A percentile compares a stretch with the other conserved stretches of the same genome.
Conservation (phyloP, 2,888 invertebrate genomes). For the Drosophila cyrtoloma region DNA sequence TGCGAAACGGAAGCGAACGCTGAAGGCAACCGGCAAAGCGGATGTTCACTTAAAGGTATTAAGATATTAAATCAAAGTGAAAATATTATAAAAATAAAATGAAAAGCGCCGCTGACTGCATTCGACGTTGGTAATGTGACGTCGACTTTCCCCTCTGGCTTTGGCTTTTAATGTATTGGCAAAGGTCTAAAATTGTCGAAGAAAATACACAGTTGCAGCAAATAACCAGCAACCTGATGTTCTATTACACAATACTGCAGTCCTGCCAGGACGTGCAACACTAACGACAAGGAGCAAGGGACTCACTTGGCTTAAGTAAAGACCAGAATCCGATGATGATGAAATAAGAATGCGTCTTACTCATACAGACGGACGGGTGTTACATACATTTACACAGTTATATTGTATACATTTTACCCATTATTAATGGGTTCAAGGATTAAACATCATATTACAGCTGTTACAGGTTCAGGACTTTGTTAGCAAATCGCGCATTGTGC, state of each 20-base stretch:
- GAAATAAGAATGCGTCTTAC: constrained; percentile 4
- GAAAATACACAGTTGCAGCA: constrained; percentile 37
- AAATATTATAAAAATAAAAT: constrained; percentile 56
- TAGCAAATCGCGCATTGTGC: neutral
- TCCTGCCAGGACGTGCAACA: constrained; percentile 67
- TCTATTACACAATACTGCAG: constrained; percentile 65
- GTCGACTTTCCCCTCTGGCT: constrained; percentile 56
- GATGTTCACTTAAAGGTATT: constrained; percentile 79
- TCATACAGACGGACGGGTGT: too few species aligned
- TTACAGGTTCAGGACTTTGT: too few species aligned
- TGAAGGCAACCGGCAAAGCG: constrained; percentile 60
- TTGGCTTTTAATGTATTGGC: constrained; percentile 75
- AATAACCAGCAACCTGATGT: constrained; percentile 12
- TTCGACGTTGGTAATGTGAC: constrained; percentile 38
- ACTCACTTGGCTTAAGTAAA: constrained; percentile 54
- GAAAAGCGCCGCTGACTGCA: constrained; percentile 54
- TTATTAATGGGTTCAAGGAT: too few species aligned
- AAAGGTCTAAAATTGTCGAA: constrained; percentile 42
- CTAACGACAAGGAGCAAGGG: constrained; percentile 19
- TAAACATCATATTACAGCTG: too few species aligned
- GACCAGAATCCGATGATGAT: constrained; percentile 22
- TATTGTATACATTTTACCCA: neutral
- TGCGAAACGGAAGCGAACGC: constrained; percentile 42
- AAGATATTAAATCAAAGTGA: constrained; percentile 79
- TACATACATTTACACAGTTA: too few species aligned